A percentile compares a stretch with the other conserved stretches of the same genome.
phyloP scores from a whole-genome alignment of 2,797 vertebrate species.

The Otus scops region DNA sequence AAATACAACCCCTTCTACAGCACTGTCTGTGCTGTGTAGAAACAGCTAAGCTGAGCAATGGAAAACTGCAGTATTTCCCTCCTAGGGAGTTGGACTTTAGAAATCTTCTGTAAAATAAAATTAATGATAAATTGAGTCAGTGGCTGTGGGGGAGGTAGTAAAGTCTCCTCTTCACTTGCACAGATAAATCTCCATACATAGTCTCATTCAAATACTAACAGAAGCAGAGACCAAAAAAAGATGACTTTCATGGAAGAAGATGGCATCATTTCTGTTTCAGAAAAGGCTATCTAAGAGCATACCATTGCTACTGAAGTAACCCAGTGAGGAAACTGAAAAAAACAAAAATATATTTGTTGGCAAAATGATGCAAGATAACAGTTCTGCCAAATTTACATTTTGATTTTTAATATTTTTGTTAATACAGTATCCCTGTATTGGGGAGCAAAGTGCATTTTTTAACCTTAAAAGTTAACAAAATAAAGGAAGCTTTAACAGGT shows the following conservation, averaged over 20 bases:
- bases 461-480: not conserved
- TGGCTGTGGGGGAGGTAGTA: not conserved
- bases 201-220: not conserved
- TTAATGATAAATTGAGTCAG: not conserved
- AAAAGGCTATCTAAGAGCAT: not conserved
- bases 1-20: not conserved
- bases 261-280: not conserved
- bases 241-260: not conserved
- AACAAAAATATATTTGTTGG: not conserved
- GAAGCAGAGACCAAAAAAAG: not conserved
- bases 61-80: not conserved
- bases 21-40: not conserved
- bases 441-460: not conserved
- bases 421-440: not conserved
- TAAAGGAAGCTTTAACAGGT: constrained; percentile 49
- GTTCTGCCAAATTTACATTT: not conserved
- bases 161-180: not conserved
- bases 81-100: not conserved
- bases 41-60: not conserved
- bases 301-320: not conserved
- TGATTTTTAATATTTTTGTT: not conserved
- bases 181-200: not conserved
- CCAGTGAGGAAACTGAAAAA: not conserved
- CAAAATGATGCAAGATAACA: not conserved
- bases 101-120: not conserved